Evolutionary conservation across 2,888 invertebrate species (phyloP).

Genomic region (Hirudinaria manillensis): DNA sequence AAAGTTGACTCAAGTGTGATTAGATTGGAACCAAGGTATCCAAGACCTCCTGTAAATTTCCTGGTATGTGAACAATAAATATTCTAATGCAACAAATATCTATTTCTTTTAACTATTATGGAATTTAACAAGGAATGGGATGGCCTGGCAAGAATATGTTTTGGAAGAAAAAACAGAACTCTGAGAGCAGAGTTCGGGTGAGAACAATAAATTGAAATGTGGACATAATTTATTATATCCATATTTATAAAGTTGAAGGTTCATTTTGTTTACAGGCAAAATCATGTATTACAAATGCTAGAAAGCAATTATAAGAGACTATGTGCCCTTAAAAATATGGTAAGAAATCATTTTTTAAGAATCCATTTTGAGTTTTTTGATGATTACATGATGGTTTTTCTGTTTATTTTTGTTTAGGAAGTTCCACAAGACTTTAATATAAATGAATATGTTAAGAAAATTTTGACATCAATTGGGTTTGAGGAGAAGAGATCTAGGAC

Average conservation of each 20-base stretch:
- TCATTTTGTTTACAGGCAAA: slow-evolving; percentile 44
- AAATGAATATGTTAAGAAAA: slow-evolving; percentile 70
- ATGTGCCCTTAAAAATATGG: slow-evolving; percentile 76
- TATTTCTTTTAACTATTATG: not conserved
- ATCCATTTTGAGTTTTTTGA: not conserved
- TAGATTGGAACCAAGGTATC: slow-evolving; percentile 90
- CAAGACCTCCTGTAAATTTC: slow-evolving; percentile 90
- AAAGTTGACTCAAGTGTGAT: slow-evolving; percentile 98
- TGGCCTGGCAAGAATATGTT: slow-evolving; percentile 86
- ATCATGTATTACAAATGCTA: slow-evolving; percentile 72
- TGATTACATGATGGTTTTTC: not conserved
- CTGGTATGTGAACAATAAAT: slow-evolving; percentile 44
- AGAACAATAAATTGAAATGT: slow-evolving; percentile 30
- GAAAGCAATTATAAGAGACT: slow-evolving; percentile 85
- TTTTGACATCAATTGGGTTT: slow-evolving; percentile 66
- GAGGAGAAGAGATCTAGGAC: slow-evolving; percentile 76
- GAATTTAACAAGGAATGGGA: slow-evolving; percentile 77
- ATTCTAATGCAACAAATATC: slow-evolving; percentile 10
- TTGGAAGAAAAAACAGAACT: slow-evolving; percentile 93
- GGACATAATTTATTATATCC: not conserved
- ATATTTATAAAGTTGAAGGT: not conserved
- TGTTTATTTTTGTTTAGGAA: slow-evolving; percentile 58
- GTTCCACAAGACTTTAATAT: slow-evolving; percentile 71
- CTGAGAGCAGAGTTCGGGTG: slow-evolving; percentile 82
- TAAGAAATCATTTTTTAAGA: slow-evolving; percentile 31